A percentile compares a stretch with the other conserved stretches of the same genome.
Conservation (phyloP, 2,888 invertebrate genomes). For the Entomobrya proxima region DNA sequence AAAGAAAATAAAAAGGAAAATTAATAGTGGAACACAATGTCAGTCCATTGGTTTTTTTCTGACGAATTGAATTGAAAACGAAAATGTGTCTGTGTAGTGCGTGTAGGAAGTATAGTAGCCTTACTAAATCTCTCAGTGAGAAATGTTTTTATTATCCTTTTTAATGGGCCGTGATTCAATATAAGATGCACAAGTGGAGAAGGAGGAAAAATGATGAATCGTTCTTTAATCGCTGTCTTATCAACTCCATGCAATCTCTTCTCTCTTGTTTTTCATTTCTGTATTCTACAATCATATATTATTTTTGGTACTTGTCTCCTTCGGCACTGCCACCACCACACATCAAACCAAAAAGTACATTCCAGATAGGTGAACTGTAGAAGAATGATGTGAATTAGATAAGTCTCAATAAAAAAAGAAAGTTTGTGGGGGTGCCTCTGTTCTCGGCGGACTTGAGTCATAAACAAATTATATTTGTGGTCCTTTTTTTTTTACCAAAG, state of each 20-base stretch:
- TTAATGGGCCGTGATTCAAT: constrained; percentile 54
- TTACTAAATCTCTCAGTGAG: not conserved
- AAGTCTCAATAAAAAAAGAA: not conserved
- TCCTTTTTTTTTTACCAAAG: constrained; percentile 6
- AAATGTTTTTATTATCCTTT: constrained; percentile 10
- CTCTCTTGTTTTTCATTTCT: constrained; percentile 55
- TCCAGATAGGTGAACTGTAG: not conserved
- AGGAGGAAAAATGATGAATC: constrained; percentile 68
- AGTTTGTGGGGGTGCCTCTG: not conserved
- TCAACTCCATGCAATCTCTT: constrained; percentile 71
- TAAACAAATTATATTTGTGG: constrained; percentile 16
- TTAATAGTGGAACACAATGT: constrained; percentile 58
- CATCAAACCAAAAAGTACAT: too few relatives aligned
- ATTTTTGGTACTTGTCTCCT: not conserved
- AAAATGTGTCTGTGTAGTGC: not conserved
- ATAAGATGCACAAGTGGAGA: constrained; percentile 7
- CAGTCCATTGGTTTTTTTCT: constrained; percentile 5
- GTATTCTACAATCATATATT: too few relatives aligned
- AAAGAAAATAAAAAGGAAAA: constrained; percentile 11
- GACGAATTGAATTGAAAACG: constrained; percentile 8
- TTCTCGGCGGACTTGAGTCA: not conserved
- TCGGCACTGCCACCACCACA: constrained; percentile 2
- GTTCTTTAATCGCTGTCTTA: constrained; percentile 73
- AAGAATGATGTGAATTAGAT: not conserved
- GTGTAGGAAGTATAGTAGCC: not conserved